Base-by-base conservation (phyloP, 1,140 invertebrate species). In the Battus philenor region DNA sequence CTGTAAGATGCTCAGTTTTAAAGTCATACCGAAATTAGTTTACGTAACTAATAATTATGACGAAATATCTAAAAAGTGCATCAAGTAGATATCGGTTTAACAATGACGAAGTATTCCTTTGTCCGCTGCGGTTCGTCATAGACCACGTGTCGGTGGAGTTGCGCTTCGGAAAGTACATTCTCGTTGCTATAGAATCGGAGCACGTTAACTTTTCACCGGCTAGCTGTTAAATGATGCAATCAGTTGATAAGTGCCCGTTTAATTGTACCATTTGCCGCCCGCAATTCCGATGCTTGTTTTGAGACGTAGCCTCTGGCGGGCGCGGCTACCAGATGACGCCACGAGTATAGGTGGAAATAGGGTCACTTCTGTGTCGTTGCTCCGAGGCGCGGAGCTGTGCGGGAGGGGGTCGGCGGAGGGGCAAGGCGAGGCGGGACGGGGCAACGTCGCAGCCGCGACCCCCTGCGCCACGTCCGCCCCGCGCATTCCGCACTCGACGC, bases 351-450 rank as follows among this genome's bases (percentile, higher is more conserved):
- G 71, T 73, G 57, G 67, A 79, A 78, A 78, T 79, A 79, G 71
- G 74, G 78, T 80, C 76, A 80, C 69, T 69, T 68, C 57, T 78
- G 73, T 79, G 74, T 75, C 74, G 72, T 81, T 78, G 72, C 67
- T 78, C 77, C 71, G 72, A 69, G 47, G 45, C 49, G 36, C 47
- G 52, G 60, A 60, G 60, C 59, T 68, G 65, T 59, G 61, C 38
- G 15, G 51, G 16, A 62, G 52, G 64, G 58, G 43, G 67, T 34
- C 59, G 34, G 41, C 39, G 27, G 29, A 12, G 43, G 15, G 31
- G 13, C 15, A 8, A 12, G 31, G 16, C 17, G 34, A 11, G 10
- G 9, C 6, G 29, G 10, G 29, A 11, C 2, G 9, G 4, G 9
- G 15, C 48, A 61, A 41, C 50, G 33, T 29, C 34, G 44, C 24